Conservation (phyloP, 2,113 vertebrate genomes). For the Antennarius striatus region DNA sequence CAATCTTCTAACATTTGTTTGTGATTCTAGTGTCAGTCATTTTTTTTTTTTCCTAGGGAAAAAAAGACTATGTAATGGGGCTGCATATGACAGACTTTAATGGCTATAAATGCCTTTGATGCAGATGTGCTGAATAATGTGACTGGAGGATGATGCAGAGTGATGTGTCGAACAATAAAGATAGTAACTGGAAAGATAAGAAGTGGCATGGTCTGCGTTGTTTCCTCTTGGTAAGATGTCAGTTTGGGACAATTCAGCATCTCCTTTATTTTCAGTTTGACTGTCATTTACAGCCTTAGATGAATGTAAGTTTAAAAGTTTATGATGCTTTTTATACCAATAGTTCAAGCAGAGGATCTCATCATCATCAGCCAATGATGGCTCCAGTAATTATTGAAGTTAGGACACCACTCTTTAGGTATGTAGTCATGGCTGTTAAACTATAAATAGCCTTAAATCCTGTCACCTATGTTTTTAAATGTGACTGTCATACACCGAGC, state of each 20-base stretch:
- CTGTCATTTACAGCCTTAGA: conserved; percentile 13
- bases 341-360: neutral
- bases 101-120: conserved; percentile 35
- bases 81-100: conserved; percentile 52
- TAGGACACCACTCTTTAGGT: conserved; percentile 45
- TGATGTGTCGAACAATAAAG: conserved; percentile 32
- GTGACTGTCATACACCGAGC: conserved; percentile 28
- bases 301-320: conserved; percentile 13
- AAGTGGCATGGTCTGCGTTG: conserved; percentile 7
- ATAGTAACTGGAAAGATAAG: conserved; percentile 18
- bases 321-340: conserved; percentile 1
- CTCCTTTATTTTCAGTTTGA: conserved; percentile 4
- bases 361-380: conserved; percentile 30
- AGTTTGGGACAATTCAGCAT: conserved; percentile 4
- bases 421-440: conserved; percentile 49
- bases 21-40: conserved; percentile 42
- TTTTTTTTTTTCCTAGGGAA: neutral
- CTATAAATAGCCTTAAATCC: conserved; percentile 63
- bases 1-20: conserved; percentile 45
- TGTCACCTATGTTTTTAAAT: conserved; percentile 47
- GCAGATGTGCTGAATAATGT: conserved; percentile 34
- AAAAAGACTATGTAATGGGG: conserved; percentile 27
- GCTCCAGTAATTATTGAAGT: conserved; percentile 61
- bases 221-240: conserved; percentile 18
- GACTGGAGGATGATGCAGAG: conserved; percentile 10